phyloP scores from a whole-genome alignment of 2,888 invertebrate species.

The Norana najaformis region DNA sequence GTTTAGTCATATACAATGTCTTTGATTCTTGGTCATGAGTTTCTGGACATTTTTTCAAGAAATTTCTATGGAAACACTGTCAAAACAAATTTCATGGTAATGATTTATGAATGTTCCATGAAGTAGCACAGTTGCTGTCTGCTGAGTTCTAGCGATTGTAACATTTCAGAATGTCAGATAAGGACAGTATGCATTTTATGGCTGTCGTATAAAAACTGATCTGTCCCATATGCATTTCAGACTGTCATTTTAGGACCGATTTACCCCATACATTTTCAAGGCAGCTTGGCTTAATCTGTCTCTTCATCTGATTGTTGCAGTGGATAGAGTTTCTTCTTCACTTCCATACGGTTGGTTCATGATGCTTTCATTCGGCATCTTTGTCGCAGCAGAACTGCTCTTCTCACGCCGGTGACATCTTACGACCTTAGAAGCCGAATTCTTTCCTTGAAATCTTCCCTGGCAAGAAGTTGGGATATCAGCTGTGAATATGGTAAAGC shows the following conservation, averaged over 20 bases:
- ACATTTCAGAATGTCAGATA: not conserved
- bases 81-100: not conserved
- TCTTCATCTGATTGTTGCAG: slow-evolving; percentile 15
- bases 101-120: not conserved
- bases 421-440: not conserved
- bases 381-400: slow-evolving; percentile 33
- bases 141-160: not conserved
- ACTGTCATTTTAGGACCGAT: not conserved
- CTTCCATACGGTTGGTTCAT: slow-evolving; percentile 34
- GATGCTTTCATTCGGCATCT: slow-evolving; percentile 34
- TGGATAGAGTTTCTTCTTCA: slow-evolving; percentile 27
- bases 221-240: too few species aligned
- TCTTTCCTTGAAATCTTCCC: not conserved
- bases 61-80: too few species aligned
- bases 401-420: not conserved
- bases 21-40: too few species aligned
- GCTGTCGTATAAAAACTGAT: too few species aligned
- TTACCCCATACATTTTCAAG: not conserved
- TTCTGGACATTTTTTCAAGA: too few species aligned
- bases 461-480: not conserved
- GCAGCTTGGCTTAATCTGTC: not conserved
- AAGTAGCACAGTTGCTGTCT: too few species aligned
- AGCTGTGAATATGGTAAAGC: not conserved
- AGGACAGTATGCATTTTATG: too few species aligned
- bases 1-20: too few species aligned